Percentiles rank a stretch among this genome's conserved stretches.
Evolutionary conservation across 2,888 invertebrate species (phyloP).

Genomic region (Andrena marginata): DNA sequence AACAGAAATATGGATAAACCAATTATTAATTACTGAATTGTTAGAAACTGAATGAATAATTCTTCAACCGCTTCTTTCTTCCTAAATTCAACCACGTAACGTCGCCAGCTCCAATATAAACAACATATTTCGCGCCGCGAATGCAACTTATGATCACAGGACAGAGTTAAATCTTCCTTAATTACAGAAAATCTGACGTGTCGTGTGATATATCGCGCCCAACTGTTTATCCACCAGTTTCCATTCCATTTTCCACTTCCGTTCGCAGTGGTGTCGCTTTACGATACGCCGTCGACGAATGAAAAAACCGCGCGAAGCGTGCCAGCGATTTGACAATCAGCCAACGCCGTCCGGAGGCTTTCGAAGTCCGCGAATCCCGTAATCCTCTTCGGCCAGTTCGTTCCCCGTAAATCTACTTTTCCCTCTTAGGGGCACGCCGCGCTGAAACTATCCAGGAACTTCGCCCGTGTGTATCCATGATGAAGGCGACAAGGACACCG

Average conservation of each 20-base stretch:
- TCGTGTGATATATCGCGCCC: constrained; percentile 6
- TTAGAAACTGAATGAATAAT: no score
- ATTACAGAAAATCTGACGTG: constrained; percentile 23
- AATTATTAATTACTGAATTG: no score
- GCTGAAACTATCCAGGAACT: constrained; percentile 53
- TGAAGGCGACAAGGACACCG: constrained; percentile 50
- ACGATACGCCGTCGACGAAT: not conserved
- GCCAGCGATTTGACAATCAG: constrained; percentile 22
- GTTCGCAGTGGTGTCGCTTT: constrained; percentile 1
- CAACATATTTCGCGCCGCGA: no score
- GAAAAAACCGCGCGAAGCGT: constrained; percentile 27
- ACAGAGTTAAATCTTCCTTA: constrained; percentile 11
- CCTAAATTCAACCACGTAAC: no score
- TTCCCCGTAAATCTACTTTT: constrained; percentile 67
- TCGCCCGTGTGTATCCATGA: constrained; percentile 37
- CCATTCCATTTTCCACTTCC: not conserved
- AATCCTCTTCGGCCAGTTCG: constrained; percentile 62
- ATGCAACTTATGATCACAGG: not conserved
- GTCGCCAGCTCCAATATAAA: no score
- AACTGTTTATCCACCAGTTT: constrained; percentile 3
- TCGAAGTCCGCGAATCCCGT: constrained; percentile 27
- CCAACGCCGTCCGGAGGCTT: constrained; percentile 20
- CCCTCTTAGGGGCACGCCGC: constrained; percentile 15
- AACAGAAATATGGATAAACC: no score
- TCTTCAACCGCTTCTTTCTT: no score